Percentiles rank a stretch among this genome's conserved stretches.
These are phyloP conservation scores for Pteropus alecto DNA, from an alignment of 2,113 vertebrate species.

Conservation along the genomic window DNA sequence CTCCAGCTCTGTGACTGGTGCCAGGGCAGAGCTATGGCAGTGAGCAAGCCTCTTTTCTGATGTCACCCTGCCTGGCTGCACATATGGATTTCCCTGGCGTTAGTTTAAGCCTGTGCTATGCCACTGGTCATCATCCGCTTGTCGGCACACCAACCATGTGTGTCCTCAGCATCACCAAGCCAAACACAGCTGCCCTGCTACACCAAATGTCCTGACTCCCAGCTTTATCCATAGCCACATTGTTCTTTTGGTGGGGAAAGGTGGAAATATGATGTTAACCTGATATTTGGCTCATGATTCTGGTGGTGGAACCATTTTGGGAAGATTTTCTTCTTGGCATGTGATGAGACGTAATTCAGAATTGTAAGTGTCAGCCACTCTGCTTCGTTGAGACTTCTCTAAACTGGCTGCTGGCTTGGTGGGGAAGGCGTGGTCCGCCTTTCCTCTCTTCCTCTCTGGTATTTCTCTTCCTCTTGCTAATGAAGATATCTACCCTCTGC, in stretches of 20 bases:
- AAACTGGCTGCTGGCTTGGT: not conserved
- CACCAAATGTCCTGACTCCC: not conserved
- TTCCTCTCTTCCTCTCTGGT: not conserved
- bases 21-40: not conserved
- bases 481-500: not conserved
- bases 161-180: not conserved
- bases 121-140: not conserved
- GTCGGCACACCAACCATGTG: not conserved
- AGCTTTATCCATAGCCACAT: not conserved
- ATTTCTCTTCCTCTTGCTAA: not conserved
- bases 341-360: not conserved
- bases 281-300: not conserved
- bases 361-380: not conserved
- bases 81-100: not conserved
- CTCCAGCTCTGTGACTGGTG: not conserved
- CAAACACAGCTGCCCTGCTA: not conserved
- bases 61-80: not conserved
- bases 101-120: not conserved
- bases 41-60: not conserved
- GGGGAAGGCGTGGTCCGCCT: not conserved
- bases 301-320: not conserved
- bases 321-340: not conserved
- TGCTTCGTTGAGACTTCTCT: not conserved
- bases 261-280: not conserved
- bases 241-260: not conserved